These are phyloP conservation scores for Phaedon cochleariae DNA, from an alignment of 2,888 invertebrate species.

Conservation along the genomic window DNA sequence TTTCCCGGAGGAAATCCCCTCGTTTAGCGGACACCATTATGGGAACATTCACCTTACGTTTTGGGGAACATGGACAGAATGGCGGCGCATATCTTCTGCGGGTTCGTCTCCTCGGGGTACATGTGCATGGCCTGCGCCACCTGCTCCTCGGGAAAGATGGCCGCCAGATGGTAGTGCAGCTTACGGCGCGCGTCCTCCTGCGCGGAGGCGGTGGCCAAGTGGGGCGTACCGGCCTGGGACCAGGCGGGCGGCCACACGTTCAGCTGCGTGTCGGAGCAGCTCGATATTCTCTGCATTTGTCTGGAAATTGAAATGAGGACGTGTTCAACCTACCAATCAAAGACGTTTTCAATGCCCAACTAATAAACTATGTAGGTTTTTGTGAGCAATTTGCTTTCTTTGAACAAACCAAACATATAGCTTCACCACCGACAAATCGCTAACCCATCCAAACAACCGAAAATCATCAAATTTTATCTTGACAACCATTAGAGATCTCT, in stretches of 20 bases:
- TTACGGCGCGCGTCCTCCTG: constrained; percentile 76
- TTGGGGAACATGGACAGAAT: constrained; percentile 79
- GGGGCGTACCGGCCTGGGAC: constrained; percentile 58
- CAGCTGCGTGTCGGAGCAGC: constrained; percentile 73
- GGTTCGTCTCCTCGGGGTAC: constrained; percentile 89
- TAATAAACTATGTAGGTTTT: no score
- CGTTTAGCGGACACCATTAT: neutral
- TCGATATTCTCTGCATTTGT: constrained; percentile 63
- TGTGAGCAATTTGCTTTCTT: no score
- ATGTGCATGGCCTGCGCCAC: constrained; percentile 89
- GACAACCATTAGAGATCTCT: no score
- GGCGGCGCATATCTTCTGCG: constrained; percentile 88
- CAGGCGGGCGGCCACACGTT: constrained; percentile 64
- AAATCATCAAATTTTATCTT: no score
- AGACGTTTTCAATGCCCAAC: no score
- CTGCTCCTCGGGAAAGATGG: constrained; percentile 89
- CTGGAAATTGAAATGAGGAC: constrained; percentile 31
- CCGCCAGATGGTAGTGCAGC: constrained; percentile 88
- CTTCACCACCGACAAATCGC: no score
- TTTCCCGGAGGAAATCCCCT: no score
- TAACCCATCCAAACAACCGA: no score
- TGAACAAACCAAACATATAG: no score
- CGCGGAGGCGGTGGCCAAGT: constrained; percentile 49
- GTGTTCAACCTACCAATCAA: neutral
- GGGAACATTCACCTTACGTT: constrained; percentile 53